These are phyloP conservation scores for Pseudopleuronectes americanus DNA, from an alignment of 2,797 vertebrate genomes.

Conservation along the genomic window DNA sequence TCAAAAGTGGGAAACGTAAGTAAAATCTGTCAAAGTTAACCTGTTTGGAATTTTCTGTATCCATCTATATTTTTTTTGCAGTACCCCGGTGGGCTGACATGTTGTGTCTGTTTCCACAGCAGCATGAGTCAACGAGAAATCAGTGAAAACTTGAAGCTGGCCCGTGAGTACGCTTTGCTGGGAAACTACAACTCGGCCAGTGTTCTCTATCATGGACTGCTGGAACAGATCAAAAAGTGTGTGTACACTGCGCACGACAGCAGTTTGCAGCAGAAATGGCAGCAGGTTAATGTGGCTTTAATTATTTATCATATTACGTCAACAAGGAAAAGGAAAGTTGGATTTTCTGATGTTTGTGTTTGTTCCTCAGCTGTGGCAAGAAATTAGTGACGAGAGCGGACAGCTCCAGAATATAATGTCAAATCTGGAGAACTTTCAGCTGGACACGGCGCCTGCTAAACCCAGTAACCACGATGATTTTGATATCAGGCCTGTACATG, in stretches of 20 bases:
- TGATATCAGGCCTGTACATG: conserved; percentile 90
- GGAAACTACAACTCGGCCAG: conserved; percentile 96
- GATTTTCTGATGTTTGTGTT: not conserved
- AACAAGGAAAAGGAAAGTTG: not conserved
- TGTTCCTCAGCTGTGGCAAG: conserved; percentile 90
- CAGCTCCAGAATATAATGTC: conserved; percentile 96
- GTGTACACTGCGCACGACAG: conserved; percentile 88
- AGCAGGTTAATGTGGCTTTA: conserved; percentile 84
- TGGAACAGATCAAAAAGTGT: conserved; percentile 95
- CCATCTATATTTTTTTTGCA: not conserved
- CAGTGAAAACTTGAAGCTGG: conserved; percentile 95
- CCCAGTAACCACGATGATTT: conserved; percentile 83
- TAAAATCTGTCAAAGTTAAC: too few species aligned
- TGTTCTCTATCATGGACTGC: conserved; percentile 94
- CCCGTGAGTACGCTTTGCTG: conserved; percentile 95
- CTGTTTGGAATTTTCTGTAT: too few species aligned
- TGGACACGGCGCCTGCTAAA: conserved; percentile 88
- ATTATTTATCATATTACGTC: not conserved
- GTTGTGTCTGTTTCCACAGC: conserved; percentile 19
- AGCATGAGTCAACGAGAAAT: conserved; percentile 97
- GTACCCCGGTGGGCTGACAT: not conserved
- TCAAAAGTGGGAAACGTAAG: too few species aligned
- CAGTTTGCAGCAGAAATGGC: conserved; percentile 92
- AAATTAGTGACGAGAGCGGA: conserved; percentile 93
- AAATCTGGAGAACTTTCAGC: conserved; percentile 93